Conservation (phyloP, 2,797 vertebrate genomes). For the Manis javanica region DNA sequence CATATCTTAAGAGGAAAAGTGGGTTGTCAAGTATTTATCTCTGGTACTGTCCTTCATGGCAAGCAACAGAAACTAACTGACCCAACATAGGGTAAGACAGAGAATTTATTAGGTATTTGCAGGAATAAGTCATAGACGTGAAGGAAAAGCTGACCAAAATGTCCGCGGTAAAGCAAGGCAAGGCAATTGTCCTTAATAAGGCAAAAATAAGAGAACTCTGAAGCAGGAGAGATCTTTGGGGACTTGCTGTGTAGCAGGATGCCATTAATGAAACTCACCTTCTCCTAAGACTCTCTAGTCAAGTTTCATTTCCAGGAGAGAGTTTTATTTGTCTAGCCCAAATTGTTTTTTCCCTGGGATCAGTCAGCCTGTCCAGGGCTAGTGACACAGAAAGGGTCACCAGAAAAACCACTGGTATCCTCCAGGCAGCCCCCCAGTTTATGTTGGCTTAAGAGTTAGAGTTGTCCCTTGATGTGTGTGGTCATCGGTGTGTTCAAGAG, state of each 20-base stretch:
- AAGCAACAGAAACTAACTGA: constrained; percentile 19
- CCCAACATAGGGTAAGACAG: not conserved
- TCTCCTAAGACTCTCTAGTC: not conserved
- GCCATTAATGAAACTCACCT: not conserved
- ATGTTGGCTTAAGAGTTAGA: not conserved
- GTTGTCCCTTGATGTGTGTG: not conserved
- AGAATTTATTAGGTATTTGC: constrained; percentile 24
- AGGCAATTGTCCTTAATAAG: not conserved
- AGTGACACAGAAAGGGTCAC: not conserved
- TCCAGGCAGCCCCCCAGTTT: not conserved
- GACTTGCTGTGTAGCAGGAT: constrained; percentile 24
- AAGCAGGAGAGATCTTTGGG: not conserved
- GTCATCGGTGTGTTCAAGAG: not conserved
- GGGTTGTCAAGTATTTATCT: constrained; percentile 50
- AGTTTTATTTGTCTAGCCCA: not conserved
- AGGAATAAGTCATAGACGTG: constrained; percentile 9
- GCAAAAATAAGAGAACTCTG: not conserved
- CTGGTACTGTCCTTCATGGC: not conserved
- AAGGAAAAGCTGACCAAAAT: constrained; percentile 9
- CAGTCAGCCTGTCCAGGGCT: not conserved
- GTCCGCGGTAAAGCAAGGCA: not conserved
- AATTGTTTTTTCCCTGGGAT: not conserved
- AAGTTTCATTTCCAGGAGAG: not conserved
- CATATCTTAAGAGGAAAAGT: constrained; percentile 23
- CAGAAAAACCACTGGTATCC: not conserved